Evolutionary conservation across 2,113 vertebrate species (phyloP), one percentile per base, ranked within the genome.

Genomic region (Sebastes fasciatus): DNA sequence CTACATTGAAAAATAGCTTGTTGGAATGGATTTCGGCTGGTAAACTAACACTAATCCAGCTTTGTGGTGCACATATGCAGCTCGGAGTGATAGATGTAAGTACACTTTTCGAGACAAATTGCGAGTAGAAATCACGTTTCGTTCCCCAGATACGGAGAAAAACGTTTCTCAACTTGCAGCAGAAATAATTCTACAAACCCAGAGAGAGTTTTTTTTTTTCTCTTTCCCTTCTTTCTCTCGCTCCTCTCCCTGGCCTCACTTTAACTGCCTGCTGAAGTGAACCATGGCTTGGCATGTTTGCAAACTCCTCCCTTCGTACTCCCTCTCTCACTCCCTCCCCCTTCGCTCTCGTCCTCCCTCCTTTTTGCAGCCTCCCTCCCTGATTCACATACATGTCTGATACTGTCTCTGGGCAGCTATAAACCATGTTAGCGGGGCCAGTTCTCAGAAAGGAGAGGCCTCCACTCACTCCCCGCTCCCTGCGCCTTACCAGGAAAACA

Each of bases 231-330:
- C 67, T 84, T 78, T 73, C 54, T 68, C 45, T 57, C 81, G 65
- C 77, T 87, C 91, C 91, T 91, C 77, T 94, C 82, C 78, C 79
- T 90, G 90, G 92, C 94, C 91, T 94, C 91, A 90, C 90, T 94
- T 92, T 93, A 93, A 94, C 93, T 94, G 91, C 93, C 87, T 91
- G 92, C 88, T 93, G 87, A 94, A 94, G 90, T 95, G 94, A 94
- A 94, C 94, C 91, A 88, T 94, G 91, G 88, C 87, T 93, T 94
- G 91, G 94, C 93, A 94, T 94, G 93, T 93, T 93, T 89, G 84
- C 89, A 91, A 92, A 88, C 90, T 88, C 88, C 93, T 91, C 92
- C 92, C 91, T 88, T 77, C 66, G n/a, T 82, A 45, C 81, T 83
- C 74, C 11, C 71, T 82, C 84, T 45, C 67, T 58, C 71, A 14